Base-by-base conservation (phyloP, 2,888 invertebrate genomes). In the Fragum sueziense region DNA sequence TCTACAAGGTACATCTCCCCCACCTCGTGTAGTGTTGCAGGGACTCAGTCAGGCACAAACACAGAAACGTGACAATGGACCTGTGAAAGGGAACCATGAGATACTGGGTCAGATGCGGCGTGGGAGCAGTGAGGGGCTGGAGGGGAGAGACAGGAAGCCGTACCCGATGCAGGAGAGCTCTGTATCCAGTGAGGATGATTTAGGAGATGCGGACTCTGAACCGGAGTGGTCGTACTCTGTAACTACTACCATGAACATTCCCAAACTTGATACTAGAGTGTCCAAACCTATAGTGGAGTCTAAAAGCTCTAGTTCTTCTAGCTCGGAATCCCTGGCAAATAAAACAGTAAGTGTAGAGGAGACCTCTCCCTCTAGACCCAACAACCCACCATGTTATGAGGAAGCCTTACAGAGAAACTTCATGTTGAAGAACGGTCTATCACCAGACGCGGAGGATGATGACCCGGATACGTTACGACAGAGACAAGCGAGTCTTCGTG, bases 391-490 rank as follows among this genome's bases (percentile, higher is more conserved):
- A 33, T 86, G 88, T n/a, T 92, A 92, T 74, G 82, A 87, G 7
- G 90, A 90, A 70, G 91, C 92, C 20, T 65, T 91, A 31, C 85
- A 90, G 25, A 80, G 92, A 65, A 90, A 88, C 68, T 84, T 78
- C 67, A 74, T 88, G 71, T 70, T 90, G 14, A 80, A 88, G 70
- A 82, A 85, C 31, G 87, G 88, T 31, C 41, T 80, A 31, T 84
- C 88, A 9, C 74, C 85, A 27, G 87, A 86, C 29, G 79, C 82
- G 51, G 70, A 88, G 22, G 87, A 86, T 51, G 78, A 78, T 25
- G 90, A 88, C 31, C 78, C 70, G 31, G 81, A 85, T 47, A 73
- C 77, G 17, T 65, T 82, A 54, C 79, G 75, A 61, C 91, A 91
- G 75, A 86, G 85, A 57, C 86, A 86, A 70, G 88, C 86, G 11